Conservation (phyloP, 2,888 invertebrate genomes). For the Elmis aenea region DNA sequence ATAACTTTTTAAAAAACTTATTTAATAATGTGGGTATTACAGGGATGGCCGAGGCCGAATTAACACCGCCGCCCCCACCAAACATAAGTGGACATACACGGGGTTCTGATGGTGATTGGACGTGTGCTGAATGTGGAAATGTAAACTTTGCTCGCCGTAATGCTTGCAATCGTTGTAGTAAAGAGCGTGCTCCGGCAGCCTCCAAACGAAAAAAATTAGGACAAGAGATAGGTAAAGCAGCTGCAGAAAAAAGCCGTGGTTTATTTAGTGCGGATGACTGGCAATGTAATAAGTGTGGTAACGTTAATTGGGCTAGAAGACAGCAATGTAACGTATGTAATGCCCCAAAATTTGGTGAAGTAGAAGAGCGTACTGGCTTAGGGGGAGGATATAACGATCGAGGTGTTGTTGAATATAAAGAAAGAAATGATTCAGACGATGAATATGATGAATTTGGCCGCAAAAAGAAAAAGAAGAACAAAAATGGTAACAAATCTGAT, state of each 20-base stretch:
- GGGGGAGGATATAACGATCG: conserved; percentile 94
- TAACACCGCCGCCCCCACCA: conserved; percentile 39
- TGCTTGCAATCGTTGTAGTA: conserved; percentile 89
- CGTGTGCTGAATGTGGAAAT: conserved; percentile 79
- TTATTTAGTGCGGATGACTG: conserved; percentile 96
- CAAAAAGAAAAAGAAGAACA: conserved; percentile 36
- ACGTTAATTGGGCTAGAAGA: conserved; percentile 97
- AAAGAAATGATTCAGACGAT: conserved; percentile 78
- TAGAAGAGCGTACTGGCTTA: conserved; percentile 73
- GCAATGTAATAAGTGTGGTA: conserved; percentile 99
- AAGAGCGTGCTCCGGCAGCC: conserved; percentile 52
- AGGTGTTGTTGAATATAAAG: conserved; percentile 92
- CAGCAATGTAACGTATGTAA: conserved; percentile 98
- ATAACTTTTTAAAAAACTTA: too few relatives aligned
- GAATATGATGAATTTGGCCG: conserved; percentile 84
- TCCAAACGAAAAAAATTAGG: conserved; percentile 79
- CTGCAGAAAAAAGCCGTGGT: conserved; percentile 97
- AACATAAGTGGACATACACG: conserved; percentile 30
- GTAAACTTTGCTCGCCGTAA: conserved; percentile 88
- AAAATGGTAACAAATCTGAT: conserved; percentile 18
- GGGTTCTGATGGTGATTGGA: conserved; percentile 56
- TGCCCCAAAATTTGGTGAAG: conserved; percentile 94
- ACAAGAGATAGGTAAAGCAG: conserved; percentile 95
- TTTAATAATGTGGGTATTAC: too few relatives aligned
- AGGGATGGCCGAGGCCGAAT: conserved; percentile 41